phyloP scores from a whole-genome alignment of 2,113 vertebrate species.

The Taxidea taxus region DNA sequence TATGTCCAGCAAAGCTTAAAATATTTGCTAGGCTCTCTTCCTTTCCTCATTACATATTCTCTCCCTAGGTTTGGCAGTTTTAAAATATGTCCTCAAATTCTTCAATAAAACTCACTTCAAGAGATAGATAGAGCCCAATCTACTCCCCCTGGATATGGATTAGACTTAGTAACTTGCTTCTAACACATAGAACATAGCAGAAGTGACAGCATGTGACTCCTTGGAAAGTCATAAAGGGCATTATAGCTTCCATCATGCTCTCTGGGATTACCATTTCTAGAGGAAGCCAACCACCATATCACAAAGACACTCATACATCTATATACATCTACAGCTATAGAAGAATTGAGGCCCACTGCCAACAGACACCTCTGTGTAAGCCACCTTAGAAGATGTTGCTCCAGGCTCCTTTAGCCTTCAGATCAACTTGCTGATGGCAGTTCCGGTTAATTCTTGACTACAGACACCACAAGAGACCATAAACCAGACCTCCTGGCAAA shows the following conservation, averaged over 20 bases:
- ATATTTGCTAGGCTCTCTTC: background rate
- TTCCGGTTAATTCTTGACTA: background rate
- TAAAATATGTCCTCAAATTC: background rate
- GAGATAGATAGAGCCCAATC: background rate
- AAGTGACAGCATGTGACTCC: background rate
- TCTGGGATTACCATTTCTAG: background rate
- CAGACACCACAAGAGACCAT: background rate
- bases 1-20: background rate
- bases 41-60: background rate
- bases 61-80: background rate
- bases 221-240: background rate
- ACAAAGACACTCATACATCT: background rate
- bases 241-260: background rate
- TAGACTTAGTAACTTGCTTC: background rate
- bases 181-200: background rate
- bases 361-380: fast-evolving
- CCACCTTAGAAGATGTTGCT: background rate
- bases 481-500: background rate
- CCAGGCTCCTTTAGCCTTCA: background rate
- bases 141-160: background rate
- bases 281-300: background rate
- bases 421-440: background rate
- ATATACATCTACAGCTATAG: too few species aligned
- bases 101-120: background rate
- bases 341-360: background rate